A percentile compares a stretch with the other conserved stretches of the same genome.
These are phyloP conservation scores for Phalacrocorax brasilianus DNA, from an alignment of 2,113 vertebrate species.

Conservation along the genomic window DNA sequence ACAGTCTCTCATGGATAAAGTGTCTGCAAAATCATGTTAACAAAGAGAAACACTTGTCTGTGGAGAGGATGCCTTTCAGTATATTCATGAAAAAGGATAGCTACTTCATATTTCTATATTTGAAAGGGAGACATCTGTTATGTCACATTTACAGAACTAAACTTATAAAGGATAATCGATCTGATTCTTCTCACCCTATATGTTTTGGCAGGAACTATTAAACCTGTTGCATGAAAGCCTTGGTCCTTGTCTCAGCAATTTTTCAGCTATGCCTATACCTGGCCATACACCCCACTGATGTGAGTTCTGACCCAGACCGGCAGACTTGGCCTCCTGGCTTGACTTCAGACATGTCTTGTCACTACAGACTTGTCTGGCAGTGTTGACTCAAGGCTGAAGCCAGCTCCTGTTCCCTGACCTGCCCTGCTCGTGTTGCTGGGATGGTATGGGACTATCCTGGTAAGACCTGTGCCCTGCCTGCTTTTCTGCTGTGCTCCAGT, in stretches of 20 bases:
- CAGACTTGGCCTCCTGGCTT: neutral
- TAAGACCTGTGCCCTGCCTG: neutral
- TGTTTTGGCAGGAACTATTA: neutral
- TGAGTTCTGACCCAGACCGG: neutral
- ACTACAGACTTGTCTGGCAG: neutral
- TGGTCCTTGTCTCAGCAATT: neutral
- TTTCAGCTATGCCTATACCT: neutral
- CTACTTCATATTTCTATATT: neutral
- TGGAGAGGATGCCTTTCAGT: neutral
- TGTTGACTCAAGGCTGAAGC: neutral
- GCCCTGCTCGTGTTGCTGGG: neutral
- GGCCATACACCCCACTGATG: rapidly evolving
- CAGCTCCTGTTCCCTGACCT: neutral
- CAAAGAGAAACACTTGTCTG: neutral
- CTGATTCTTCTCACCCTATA: neutral
- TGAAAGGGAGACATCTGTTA: neutral
- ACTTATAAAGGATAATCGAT: neutral
- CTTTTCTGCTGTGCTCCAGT: neutral
- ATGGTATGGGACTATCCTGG: neutral
- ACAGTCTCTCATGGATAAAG: neutral
- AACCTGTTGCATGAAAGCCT: neutral
- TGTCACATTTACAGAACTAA: neutral
- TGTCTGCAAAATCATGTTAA: neutral
- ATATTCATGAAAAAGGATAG: neutral
- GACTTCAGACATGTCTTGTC: neutral